These are phyloP conservation scores for Palloptera scutellata DNA, from an alignment of 2,888 invertebrate species.

Conservation along the genomic window DNA sequence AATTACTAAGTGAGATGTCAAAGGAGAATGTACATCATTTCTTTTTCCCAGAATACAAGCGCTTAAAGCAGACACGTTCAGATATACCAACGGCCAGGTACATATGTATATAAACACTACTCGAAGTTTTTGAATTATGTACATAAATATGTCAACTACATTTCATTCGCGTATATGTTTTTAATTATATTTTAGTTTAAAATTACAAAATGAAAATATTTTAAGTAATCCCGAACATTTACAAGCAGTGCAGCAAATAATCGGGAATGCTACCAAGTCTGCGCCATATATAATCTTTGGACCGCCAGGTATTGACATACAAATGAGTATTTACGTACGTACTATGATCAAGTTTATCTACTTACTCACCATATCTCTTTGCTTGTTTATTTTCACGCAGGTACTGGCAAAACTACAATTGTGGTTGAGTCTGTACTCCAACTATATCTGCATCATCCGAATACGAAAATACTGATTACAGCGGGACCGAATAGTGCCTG, in stretches of 20 bases:
- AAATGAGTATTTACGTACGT: constrained; percentile 49
- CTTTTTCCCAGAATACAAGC: constrained; percentile 12
- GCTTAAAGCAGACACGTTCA: too few species aligned
- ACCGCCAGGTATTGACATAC: constrained; percentile 76
- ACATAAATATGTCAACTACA: too few species aligned
- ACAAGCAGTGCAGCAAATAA: constrained; percentile 73
- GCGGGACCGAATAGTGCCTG: constrained; percentile 78
- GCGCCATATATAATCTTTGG: constrained; percentile 86
- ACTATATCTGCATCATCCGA: constrained; percentile 62
- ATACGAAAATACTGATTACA: constrained; percentile 69
- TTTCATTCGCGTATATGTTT: too few species aligned
- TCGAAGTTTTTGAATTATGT: too few species aligned
- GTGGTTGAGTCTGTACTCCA: constrained; percentile 76
- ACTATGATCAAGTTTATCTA: constrained; percentile 31
- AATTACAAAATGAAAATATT: constrained; percentile 55
- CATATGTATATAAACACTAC: too few species aligned
- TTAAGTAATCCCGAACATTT: constrained; percentile 70
- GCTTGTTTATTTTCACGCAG: too few species aligned
- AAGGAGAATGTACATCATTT: not conserved
- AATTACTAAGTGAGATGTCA: constrained; percentile 35
- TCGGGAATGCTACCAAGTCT: constrained; percentile 69
- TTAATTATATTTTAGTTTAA: constrained; percentile 30
- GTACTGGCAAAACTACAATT: constrained; percentile 78
- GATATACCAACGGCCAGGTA: not conserved
- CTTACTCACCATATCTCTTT: too few species aligned